Evolutionary conservation across 2,888 invertebrate genomes (phyloP).

Genomic region (Oligia strigilis): DNA sequence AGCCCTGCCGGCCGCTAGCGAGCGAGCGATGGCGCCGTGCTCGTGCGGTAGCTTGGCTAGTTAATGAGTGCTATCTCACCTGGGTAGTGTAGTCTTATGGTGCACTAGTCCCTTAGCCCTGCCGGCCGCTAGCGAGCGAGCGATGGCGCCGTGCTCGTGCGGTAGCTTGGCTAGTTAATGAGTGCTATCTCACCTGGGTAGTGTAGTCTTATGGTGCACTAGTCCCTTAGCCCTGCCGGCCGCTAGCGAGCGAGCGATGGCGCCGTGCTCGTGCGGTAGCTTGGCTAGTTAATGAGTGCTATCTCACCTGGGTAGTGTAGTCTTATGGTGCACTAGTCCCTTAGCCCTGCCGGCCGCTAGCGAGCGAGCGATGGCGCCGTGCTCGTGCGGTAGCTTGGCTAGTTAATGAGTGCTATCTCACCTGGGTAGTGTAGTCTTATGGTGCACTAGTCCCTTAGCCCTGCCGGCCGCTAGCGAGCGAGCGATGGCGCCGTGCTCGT

Average conservation of each 20-base stretch:
- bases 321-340: too few relatives aligned
- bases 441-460: too few relatives aligned
- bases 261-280: constrained; percentile 97
- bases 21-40: constrained; percentile 69
- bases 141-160: too few relatives aligned
- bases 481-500: neutral
- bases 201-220: constrained; percentile 51
- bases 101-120: too few relatives aligned
- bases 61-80: constrained; percentile 10
- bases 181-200: constrained; percentile 48
- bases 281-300: constrained; percentile 92
- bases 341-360: too few relatives aligned
- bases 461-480: too few relatives aligned
- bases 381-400: constrained; percentile 12
- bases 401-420: constrained; percentile 10
- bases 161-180: constrained; percentile 84
- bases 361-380: constrained; percentile 69
- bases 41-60: constrained; percentile 13
- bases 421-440: neutral
- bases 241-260: constrained; percentile 94
- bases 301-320: too few relatives aligned
- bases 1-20: too few relatives aligned
- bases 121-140: too few relatives aligned
- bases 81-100: neutral
- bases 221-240: constrained; percentile 70